A percentile compares a stretch with the other conserved stretches of the same genome.
phyloP scores from a whole-genome alignment of 2,113 vertebrate genomes.

The Gyps fulvus region DNA sequence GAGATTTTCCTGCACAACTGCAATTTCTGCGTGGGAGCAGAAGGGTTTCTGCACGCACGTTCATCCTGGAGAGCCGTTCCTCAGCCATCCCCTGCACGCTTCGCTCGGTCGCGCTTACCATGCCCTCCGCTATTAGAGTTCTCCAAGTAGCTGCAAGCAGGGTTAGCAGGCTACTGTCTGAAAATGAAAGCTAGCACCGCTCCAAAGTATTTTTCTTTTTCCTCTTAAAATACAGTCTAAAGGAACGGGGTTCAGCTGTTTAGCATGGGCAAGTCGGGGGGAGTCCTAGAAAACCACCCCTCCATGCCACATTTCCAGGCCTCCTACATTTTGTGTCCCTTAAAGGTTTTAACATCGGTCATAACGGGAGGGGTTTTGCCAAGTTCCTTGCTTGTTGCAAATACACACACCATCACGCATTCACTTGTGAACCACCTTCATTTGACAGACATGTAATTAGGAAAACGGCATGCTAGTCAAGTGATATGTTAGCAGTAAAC shows the following conservation, averaged over 20 bases:
- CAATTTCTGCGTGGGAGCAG: background rate
- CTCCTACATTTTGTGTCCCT: background rate
- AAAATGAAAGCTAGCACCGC: rapidly evolving
- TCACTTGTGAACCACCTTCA: background rate
- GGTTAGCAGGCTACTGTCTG: background rate
- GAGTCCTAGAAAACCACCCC: background rate
- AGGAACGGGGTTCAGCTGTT: background rate
- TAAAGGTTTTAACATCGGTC: rapidly evolving
- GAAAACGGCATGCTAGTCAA: rapidly evolving
- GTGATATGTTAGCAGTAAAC: background rate
- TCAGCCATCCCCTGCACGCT: rapidly evolving
- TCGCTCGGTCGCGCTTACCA: background rate
- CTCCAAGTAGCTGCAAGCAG: background rate
- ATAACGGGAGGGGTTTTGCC: background rate
- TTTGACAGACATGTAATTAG: background rate
- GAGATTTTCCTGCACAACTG: background rate
- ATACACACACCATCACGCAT: background rate
- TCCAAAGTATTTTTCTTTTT: background rate
- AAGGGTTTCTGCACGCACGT: rapidly evolving
- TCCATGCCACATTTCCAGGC: background rate
- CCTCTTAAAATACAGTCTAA: background rate
- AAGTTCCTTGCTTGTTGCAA: background rate
- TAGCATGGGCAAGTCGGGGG: background rate
- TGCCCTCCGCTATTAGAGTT: rapidly evolving
- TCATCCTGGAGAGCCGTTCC: background rate